A percentile compares a stretch with the other conserved stretches of the same genome.
Evolutionary conservation across 2,113 vertebrate species (phyloP).

Genomic region (Forbesichthys agassizii): DNA sequence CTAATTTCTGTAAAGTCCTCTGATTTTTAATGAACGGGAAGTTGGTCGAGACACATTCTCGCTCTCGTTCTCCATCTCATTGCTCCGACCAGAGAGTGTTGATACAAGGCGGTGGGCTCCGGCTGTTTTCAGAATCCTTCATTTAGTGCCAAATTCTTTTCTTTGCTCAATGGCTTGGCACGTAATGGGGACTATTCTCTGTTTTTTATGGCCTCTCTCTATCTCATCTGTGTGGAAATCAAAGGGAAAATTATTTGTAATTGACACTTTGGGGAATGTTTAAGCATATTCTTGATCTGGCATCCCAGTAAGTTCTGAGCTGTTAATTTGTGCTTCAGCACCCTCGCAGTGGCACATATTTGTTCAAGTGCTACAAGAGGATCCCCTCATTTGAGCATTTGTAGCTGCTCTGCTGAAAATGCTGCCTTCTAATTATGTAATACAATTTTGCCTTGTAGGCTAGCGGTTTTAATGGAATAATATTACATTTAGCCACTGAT

Average conservation of each 20-base stretch:
- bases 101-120: conserved; percentile 37
- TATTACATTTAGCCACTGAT: conserved; percentile 83
- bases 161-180: conserved; percentile 28
- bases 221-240: conserved; percentile 67
- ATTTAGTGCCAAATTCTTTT: conserved; percentile 27
- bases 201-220: conserved; percentile 37
- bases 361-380: conserved; percentile 91
- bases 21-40: conserved; percentile 76
- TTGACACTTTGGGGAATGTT: conserved; percentile 78
- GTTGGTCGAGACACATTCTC: conserved; percentile 60
- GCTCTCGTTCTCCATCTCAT: not conserved
- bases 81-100: conserved; percentile 40
- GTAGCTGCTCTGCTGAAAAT: conserved; percentile 97
- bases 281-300: conserved; percentile 60
- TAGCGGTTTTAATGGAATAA: conserved; percentile 96
- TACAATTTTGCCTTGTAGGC: conserved; percentile 93
- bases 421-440: conserved; percentile 97
- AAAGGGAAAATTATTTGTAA: conserved; percentile 76
- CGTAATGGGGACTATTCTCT: conserved; percentile 23
- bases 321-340: conserved; percentile 96
- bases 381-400: conserved; percentile 94
- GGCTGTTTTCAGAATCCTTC: conserved; percentile 23
- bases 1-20: conserved; percentile 66
- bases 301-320: conserved; percentile 97
- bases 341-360: conserved; percentile 97